These are phyloP conservation scores for Plodia interpunctella DNA, from an alignment of 1,140 invertebrate species.

Conservation along the genomic window DNA sequence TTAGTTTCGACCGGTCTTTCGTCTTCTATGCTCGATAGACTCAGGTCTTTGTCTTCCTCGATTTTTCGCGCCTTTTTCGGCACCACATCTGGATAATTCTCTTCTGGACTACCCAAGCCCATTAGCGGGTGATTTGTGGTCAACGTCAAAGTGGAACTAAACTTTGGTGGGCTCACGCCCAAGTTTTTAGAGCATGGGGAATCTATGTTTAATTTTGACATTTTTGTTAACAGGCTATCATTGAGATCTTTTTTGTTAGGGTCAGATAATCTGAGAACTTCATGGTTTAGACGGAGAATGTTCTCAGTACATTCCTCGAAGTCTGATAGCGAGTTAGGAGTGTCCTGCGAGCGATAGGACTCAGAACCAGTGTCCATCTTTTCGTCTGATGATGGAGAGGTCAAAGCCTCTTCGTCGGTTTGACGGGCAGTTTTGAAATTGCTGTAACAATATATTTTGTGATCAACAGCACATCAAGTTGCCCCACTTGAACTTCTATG, in stretches of 20 bases:
- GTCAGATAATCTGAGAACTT: constrained; percentile 17
- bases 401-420: constrained; percentile 50
- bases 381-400: constrained; percentile 61
- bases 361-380: constrained; percentile 67
- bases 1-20: constrained; percentile 38
- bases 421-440: constrained; percentile 34
- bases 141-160: constrained; percentile 47
- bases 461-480: too few species aligned
- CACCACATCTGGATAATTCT: constrained; percentile 56
- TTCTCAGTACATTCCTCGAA: constrained; percentile 40
- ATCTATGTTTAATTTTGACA: constrained; percentile 42
- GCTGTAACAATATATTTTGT: constrained; percentile 34
- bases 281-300: constrained; percentile 17
- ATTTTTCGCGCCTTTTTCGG: constrained; percentile 47
- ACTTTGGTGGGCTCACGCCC: constrained; percentile 47
- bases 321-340: constrained; percentile 53
- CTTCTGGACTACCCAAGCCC: constrained; percentile 54
- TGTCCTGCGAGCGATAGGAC: constrained; percentile 46
- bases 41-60: constrained; percentile 57
- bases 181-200: constrained; percentile 40
- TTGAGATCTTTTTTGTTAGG: constrained; percentile 30
- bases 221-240: constrained; percentile 45
- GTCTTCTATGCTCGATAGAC: constrained; percentile 59
- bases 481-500: too few species aligned
- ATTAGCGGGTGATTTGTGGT: constrained; percentile 60